phyloP scores from a whole-genome alignment of 2,888 invertebrate genomes.

The Lydus trimaculatus region DNA sequence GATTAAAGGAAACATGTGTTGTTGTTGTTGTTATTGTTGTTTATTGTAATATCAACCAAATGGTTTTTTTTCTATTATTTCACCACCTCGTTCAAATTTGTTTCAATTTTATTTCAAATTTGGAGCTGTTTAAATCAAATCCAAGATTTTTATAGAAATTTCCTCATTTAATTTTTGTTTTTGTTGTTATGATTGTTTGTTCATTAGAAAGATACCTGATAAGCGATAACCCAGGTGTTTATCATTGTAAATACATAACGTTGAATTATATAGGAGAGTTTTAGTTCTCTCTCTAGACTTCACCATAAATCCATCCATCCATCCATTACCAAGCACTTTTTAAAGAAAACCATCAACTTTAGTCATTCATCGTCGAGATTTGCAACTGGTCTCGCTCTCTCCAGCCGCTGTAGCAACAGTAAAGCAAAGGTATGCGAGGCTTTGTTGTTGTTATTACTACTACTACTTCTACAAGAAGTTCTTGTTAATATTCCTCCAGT shows the following conservation, averaged over 20 bases:
- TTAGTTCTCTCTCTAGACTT: background rate
- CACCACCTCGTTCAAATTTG: background rate
- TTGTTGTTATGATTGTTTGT: background rate
- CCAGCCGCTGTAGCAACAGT: constrained; percentile 1
- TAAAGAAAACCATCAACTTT: background rate
- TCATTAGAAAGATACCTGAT: background rate
- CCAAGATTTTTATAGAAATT: background rate
- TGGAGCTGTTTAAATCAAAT: too few species aligned
- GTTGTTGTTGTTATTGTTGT: background rate
- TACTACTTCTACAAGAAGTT: too few species aligned
- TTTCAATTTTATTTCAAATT: background rate
- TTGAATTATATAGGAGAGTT: background rate
- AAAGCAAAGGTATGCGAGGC: constrained; percentile 1
- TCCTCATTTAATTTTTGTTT: background rate
- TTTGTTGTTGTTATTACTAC: background rate
- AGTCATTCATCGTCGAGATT: constrained; percentile 9
- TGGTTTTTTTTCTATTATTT: background rate
- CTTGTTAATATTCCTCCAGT: background rate
- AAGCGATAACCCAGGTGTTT: constrained; percentile 6
- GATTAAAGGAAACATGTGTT: constrained; percentile 2
- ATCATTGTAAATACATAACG: background rate
- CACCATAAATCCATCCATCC: background rate
- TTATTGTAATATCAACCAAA: background rate
- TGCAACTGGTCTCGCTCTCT: constrained; percentile 4
- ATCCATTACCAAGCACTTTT: constrained; percentile 5